Evolutionary conservation across 1,140 invertebrate genomes (phyloP).

Genomic region (Drosophila tristis): DNA sequence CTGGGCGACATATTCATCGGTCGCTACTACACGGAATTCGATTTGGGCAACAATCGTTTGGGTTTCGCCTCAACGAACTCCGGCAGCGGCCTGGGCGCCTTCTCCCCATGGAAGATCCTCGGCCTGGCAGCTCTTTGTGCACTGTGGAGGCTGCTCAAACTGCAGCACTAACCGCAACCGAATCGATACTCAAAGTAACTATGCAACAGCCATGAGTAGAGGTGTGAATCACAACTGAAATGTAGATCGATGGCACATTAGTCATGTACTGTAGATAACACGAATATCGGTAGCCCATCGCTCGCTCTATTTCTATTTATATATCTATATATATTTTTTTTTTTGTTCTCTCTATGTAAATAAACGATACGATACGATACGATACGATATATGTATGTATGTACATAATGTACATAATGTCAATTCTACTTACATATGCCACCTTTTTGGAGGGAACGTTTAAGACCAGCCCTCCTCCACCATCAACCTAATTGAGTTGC

Average conservation of each 20-base stretch:
- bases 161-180: not conserved
- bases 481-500: slow-evolving; percentile 41
- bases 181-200: not conserved
- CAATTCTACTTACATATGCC: too few species aligned
- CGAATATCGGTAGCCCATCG: too few species aligned
- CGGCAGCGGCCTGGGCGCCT: not conserved
- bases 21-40: slow-evolving; percentile 89
- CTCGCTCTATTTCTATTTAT: too few species aligned
- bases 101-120: not conserved
- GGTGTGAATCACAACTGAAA: too few species aligned
- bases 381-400: too few species aligned
- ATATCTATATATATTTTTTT: too few species aligned
- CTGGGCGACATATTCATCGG: slow-evolving; percentile 89
- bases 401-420: too few species aligned
- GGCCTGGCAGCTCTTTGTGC: not conserved
- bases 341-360: too few species aligned
- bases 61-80: slow-evolving; percentile 85
- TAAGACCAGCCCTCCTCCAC: not conserved
- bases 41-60: slow-evolving; percentile 88
- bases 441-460: slow-evolving; percentile 4
- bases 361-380: too few species aligned
- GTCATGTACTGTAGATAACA: too few species aligned
- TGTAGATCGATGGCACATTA: too few species aligned
- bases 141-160: not conserved
- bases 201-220: too few species aligned